Evolutionary conservation across 2,888 invertebrate species (phyloP).

Genomic region (Netelia inedita): DNA sequence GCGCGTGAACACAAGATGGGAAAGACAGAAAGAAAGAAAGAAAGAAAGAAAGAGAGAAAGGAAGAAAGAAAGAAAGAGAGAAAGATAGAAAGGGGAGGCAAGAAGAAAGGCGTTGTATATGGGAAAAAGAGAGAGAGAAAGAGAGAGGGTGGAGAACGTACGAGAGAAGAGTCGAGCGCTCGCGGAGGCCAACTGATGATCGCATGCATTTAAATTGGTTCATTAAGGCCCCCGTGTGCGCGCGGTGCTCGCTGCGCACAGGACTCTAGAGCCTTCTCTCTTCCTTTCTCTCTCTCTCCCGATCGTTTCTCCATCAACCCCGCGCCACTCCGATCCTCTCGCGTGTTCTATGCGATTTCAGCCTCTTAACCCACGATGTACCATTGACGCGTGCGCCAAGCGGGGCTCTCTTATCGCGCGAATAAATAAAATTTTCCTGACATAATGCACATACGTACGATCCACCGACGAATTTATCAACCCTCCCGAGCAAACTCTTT

Average conservation of each 20-base stretch:
- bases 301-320: slow-evolving; percentile 72
- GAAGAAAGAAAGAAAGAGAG: slow-evolving; percentile 54
- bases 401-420: slow-evolving; percentile 31
- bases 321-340: slow-evolving; percentile 62
- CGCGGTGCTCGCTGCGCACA: slow-evolving; percentile 27
- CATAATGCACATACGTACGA: neutral
- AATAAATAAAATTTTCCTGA: neutral
- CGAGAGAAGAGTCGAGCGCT: slow-evolving; percentile 81
- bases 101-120: slow-evolving; percentile 72
- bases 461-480: too few relatives aligned
- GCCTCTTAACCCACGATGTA: slow-evolving; percentile 29
- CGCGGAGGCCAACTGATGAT: slow-evolving; percentile 85
- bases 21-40: slow-evolving; percentile 34
- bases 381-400: slow-evolving; percentile 49
- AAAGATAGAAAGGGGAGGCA: slow-evolving; percentile 52
- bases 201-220: slow-evolving; percentile 85
- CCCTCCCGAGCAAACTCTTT: too few relatives aligned
- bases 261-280: slow-evolving; percentile 19
- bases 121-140: slow-evolving; percentile 37
- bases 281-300: slow-evolving; percentile 27
- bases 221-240: slow-evolving; percentile 82
- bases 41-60: slow-evolving; percentile 38
- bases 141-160: slow-evolving; percentile 52
- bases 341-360: slow-evolving; percentile 52
- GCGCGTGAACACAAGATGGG: slow-evolving; percentile 6